Evolutionary conservation across 1,140 invertebrate species (phyloP), one percentile per base, ranked within the genome.

Genomic region (Aphis gossypii): DNA sequence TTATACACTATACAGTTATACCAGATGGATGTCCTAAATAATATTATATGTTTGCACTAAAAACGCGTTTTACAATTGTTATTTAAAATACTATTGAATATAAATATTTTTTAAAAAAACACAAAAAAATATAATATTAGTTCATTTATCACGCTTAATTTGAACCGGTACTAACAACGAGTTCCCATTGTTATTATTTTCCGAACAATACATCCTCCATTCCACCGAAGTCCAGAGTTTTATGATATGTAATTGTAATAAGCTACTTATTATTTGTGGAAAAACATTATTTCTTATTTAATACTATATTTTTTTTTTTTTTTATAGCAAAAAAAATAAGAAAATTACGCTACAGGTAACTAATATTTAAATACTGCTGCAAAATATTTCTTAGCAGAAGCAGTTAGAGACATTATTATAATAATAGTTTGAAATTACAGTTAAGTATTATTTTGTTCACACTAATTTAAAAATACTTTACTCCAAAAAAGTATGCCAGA

Each of bases 151-250:
- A 46, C 46, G 30, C 25, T 51, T 48, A 46, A 88, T 88, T 88
- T 41, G 86, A 88, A 48, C 25, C 41, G 84, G 84, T 86, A 46
- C 38, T 88, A 48, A 35, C 23, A 88, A 48, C 11, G 20, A 48
- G 44, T 88, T 89, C 51, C 35, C 35, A 56, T 89, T 38, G 51
- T 35, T 20, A 89, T 89, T 89, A 89, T 89, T 56, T 89, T 54
- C 9, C 5, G 44, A 88, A 41, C 51, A 41, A 41, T 56, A 56
- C 20, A 54, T 35, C 14, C 2, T 54, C 30, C 83, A 30, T 86
- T 89, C 20, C 2, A 56, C 8, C 88, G 20, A 35, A 25, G 88
- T 35, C 38, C 48, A 3, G 88, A 4, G 11, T 30, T 25, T 44
- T 46, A 46, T 86, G 41, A 86, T n/a, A 44, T 35, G 21, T 20